Evolutionary conservation across 2,113 vertebrate species (phyloP).

Genomic region (Lophius piscatorius): DNA sequence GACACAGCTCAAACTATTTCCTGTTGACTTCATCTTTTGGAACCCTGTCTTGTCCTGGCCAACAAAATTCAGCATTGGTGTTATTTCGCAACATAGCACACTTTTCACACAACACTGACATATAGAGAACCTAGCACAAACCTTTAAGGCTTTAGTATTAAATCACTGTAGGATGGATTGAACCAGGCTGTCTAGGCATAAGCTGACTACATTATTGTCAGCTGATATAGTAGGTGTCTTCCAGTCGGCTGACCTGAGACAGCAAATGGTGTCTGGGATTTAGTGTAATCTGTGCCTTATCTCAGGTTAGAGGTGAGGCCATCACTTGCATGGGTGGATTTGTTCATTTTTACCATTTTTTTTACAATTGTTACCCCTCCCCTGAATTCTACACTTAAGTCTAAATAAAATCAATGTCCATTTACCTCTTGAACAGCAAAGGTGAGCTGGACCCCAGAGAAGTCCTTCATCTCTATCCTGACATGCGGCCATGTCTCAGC

Average conservation of each 20-base stretch:
- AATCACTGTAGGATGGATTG: slow-evolving; percentile 9
- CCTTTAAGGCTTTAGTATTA: slow-evolving; percentile 26
- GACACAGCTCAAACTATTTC: no score
- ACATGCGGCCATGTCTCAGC: slow-evolving; percentile 27
- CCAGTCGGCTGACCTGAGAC: slow-evolving; percentile 9
- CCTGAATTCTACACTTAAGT: slow-evolving; percentile 2
- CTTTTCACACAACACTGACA: neutral
- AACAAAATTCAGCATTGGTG: no score
- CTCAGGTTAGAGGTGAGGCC: slow-evolving; percentile 24
- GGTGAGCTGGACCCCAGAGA: slow-evolving; percentile 77
- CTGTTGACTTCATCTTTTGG: no score
- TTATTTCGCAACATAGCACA: no score
- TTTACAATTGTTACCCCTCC: no score
- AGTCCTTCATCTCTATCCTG: slow-evolving; percentile 68
- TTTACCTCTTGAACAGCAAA: slow-evolving; percentile 50
- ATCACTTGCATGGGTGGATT: slow-evolving; percentile 70
- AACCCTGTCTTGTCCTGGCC: no score
- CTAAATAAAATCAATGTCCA: slow-evolving; percentile 25
- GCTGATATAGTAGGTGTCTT: slow-evolving; percentile 26
- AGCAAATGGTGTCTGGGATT: slow-evolving; percentile 57
- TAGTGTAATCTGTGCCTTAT: slow-evolving; percentile 23
- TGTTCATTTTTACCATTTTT: slow-evolving; percentile 66
- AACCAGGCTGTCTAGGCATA: neutral
- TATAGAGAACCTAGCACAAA: neutral
- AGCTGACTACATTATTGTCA: slow-evolving; percentile 4